Percentiles rank a stretch among this genome's conserved stretches.
These are phyloP conservation scores for Cynocephalus volans DNA, from an alignment of 2,113 vertebrate genomes.

Conservation along the genomic window DNA sequence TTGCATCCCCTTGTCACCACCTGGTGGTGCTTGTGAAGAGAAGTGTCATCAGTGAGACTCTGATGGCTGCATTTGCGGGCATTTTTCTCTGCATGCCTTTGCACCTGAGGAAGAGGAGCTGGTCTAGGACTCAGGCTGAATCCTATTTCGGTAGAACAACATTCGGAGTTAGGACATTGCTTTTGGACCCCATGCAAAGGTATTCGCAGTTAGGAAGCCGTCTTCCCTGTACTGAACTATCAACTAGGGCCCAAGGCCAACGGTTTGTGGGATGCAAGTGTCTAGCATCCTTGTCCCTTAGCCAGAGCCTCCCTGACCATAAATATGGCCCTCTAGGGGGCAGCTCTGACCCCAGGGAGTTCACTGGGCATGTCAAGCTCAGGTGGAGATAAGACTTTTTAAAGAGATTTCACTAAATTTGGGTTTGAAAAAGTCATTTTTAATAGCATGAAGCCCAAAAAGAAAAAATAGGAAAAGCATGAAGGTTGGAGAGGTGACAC, in stretches of 20 bases:
- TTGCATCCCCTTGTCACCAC: neutral
- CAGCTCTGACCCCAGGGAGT: neutral
- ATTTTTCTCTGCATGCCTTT: fast-evolving
- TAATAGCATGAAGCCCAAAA: neutral
- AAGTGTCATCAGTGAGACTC: fast-evolving
- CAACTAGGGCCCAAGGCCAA: neutral
- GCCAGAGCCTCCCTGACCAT: neutral
- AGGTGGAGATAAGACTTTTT: neutral
- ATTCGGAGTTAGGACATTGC: neutral
- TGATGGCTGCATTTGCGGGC: fast-evolving
- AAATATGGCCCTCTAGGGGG: neutral
- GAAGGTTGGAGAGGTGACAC: too few species aligned
- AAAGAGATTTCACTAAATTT: neutral
- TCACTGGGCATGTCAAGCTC: neutral
- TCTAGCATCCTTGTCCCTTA: neutral
- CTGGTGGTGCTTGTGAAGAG: neutral
- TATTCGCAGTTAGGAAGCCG: neutral
- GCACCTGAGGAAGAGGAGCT: fast-evolving
- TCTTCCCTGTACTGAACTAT: neutral
- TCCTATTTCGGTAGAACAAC: neutral
- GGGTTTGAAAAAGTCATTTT: neutral
- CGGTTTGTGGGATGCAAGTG: too few species aligned
- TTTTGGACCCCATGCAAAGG: neutral
- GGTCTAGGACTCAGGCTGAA: neutral
- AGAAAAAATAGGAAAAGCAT: neutral